Percentiles rank a stretch among this genome's conserved stretches.
Evolutionary conservation across 2,797 vertebrate species (phyloP).

Genomic region (Sarcophilus harrisii): DNA sequence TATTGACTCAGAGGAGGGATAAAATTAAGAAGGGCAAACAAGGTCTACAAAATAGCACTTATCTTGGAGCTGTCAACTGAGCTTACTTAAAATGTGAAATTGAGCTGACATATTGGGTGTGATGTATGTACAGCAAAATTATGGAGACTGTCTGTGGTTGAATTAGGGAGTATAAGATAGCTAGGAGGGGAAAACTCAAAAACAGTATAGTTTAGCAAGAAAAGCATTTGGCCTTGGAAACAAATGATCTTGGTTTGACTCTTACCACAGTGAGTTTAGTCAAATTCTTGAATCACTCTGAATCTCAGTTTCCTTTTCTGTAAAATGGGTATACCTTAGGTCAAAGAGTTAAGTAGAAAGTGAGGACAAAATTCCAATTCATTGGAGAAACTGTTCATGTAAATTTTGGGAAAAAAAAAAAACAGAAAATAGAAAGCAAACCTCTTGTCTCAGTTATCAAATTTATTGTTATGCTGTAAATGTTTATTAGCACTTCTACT

Average conservation of each 20-base stretch:
- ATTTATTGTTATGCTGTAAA: background rate
- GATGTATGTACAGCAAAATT: slow-evolving; percentile 14
- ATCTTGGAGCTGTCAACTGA: slow-evolving; percentile 20
- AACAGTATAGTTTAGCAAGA: background rate
- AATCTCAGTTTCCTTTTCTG: background rate
- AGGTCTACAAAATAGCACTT: slow-evolving; percentile 53
- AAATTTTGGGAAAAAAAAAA: background rate
- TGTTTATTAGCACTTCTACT: background rate
- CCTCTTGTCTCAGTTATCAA: background rate
- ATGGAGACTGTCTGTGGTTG: background rate
- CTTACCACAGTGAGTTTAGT: background rate
- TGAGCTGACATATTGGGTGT: slow-evolving; percentile 18
- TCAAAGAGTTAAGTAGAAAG: background rate
- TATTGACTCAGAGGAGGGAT: slow-evolving; percentile 13
- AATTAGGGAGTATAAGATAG: background rate
- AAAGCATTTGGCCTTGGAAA: background rate
- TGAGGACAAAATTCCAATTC: background rate
- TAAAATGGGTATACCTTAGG: background rate
- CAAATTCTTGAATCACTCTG: background rate
- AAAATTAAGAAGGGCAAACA: slow-evolving; percentile 9
- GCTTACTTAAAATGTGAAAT: slow-evolving; percentile 27
- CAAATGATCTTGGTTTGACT: background rate
- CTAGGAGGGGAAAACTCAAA: background rate
- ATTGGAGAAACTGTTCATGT: background rate
- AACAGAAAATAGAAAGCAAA: background rate